Percentiles rank a stretch among this genome's conserved stretches.
phyloP scores from a whole-genome alignment of 2,888 invertebrate species.

The Acrobasis repandana region DNA sequence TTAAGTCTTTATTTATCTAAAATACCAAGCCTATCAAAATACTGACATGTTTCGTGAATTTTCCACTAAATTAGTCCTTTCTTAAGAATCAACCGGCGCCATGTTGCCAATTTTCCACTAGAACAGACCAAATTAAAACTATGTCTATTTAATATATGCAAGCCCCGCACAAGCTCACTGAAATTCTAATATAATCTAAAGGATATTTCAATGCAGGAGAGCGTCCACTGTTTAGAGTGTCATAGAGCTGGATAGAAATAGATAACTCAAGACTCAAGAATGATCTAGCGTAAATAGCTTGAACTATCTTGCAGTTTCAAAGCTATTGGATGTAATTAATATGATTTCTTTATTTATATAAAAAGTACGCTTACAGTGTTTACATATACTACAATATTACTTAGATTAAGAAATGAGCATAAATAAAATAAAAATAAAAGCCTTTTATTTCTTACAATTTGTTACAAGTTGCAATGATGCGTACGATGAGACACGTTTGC shows the following conservation, averaged over 20 bases:
- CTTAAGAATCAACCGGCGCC: neutral
- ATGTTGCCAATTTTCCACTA: conserved; percentile 22
- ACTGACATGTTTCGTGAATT: neutral
- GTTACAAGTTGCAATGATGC: too few species aligned
- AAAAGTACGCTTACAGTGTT: too few species aligned
- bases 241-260: neutral
- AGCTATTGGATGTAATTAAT: too few species aligned
- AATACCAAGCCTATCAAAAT: neutral
- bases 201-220: conserved; percentile 18
- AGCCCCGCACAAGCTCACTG: conserved; percentile 10
- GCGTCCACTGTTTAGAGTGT: conserved; percentile 1
- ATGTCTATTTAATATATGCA: conserved; percentile 18
- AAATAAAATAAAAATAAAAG: too few species aligned
- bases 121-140: neutral
- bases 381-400: too few species aligned
- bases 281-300: neutral
- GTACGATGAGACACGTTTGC: neutral
- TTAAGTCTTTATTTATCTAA: neutral
- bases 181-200: conserved; percentile 19
- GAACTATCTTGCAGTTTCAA: too few species aligned
- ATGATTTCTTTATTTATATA: too few species aligned
- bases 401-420: too few species aligned
- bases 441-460: too few species aligned
- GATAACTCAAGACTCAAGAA: neutral
- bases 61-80: conserved; percentile 9